phyloP scores from a whole-genome alignment of 2,113 vertebrate genomes.

The Silurus glanis region DNA sequence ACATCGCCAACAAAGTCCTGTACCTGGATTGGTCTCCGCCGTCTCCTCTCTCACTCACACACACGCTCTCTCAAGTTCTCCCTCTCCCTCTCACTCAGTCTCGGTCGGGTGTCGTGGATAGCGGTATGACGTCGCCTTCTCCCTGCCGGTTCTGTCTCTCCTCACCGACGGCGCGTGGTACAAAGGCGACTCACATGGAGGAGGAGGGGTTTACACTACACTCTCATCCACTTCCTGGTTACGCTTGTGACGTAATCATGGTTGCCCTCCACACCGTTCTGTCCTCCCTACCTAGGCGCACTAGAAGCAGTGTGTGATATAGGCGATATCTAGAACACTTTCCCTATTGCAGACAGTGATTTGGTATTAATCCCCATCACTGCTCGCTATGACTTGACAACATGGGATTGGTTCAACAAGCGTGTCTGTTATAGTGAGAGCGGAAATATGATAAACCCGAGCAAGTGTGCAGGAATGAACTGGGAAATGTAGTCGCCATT shows the following conservation, averaged over 20 bases:
- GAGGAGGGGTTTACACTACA: slow-evolving; percentile 61
- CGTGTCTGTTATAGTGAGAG: background rate
- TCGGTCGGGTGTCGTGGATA: slow-evolving; percentile 51
- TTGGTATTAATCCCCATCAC: background rate
- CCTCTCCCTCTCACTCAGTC: too few relatives aligned
- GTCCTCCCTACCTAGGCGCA: background rate
- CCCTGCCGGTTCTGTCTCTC: slow-evolving; percentile 59
- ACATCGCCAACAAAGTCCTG: background rate
- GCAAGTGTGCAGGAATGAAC: background rate
- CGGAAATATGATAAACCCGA: background rate
- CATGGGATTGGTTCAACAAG: background rate
- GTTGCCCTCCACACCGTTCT: background rate
- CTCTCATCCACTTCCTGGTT: slow-evolving; percentile 73
- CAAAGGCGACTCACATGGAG: slow-evolving; percentile 73
- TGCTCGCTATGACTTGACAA: background rate
- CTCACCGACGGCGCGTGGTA: slow-evolving; percentile 70
- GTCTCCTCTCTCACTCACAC: slow-evolving; percentile 54
- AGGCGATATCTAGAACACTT: background rate
- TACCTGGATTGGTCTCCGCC: slow-evolving; percentile 75
- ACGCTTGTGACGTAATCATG: slow-evolving; percentile 65
- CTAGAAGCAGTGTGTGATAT: background rate
- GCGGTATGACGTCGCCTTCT: slow-evolving; percentile 65
- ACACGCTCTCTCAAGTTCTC: background rate
- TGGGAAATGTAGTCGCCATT: background rate
- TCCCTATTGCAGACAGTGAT: fast-evolving